A percentile compares a stretch with the other conserved stretches of the same genome.
Conservation (phyloP, 2,888 invertebrate species). For the Spisula subtruncata region DNA sequence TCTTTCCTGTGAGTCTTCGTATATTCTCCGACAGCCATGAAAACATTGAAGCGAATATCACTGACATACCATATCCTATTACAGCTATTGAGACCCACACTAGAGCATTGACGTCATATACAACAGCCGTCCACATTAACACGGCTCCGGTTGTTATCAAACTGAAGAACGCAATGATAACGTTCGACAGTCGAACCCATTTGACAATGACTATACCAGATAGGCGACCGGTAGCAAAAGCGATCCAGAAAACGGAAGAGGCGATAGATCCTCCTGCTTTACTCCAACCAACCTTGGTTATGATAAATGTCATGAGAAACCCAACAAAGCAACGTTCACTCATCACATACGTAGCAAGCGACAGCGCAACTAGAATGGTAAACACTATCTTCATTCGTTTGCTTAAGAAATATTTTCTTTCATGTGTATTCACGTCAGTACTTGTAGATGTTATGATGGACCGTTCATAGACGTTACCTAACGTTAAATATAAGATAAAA, state of each 20-base stretch:
- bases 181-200: not conserved
- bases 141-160: conserved; percentile 48
- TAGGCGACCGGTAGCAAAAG: conserved; percentile 45
- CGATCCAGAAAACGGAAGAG: conserved; percentile 36
- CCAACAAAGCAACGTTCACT: conserved; percentile 43
- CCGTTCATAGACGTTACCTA: conserved; percentile 54
- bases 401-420: conserved; percentile 29
- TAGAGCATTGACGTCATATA: conserved; percentile 53
- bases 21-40: conserved; percentile 87
- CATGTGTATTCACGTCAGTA: not conserved
- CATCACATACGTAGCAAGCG: conserved; percentile 36
- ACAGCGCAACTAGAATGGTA: conserved; percentile 31
- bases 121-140: conserved; percentile 65
- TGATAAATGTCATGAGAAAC: conserved; percentile 50
- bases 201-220: conserved; percentile 42
- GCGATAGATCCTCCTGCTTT: conserved; percentile 30
- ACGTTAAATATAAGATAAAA: conserved; percentile 28
- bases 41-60: conserved; percentile 88
- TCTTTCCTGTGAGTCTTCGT: conserved; percentile 87
- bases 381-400: conserved; percentile 40
- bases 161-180: conserved; percentile 35
- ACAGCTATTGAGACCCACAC: conserved; percentile 85
- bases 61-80: conserved; percentile 87
- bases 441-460: not conserved
- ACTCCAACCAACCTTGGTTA: conserved; percentile 37